Base-by-base conservation (phyloP, 2,797 vertebrate species). In the Pangasius sanitwongsei region DNA sequence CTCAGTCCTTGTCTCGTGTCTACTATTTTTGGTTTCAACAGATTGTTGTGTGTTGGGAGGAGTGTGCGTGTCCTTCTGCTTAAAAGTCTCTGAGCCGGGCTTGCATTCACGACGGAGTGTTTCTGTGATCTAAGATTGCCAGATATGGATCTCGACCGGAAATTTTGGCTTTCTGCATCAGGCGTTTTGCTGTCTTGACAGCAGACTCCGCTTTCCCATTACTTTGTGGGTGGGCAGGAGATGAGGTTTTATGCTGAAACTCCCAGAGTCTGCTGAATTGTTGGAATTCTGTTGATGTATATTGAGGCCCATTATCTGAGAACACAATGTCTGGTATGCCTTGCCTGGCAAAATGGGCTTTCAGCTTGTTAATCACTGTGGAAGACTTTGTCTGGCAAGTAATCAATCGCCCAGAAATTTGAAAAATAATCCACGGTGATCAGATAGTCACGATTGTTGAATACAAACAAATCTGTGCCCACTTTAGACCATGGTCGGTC, bases 251-350 rank as follows among this genome's bases (percentile, higher is more conserved):
- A 15, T 91, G 87, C 41, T 75, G 6, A 25, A 90, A 91, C 28
- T 89, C 89, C 88, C 81, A 90, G 16, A 2, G 74, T 50, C 74
- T 1, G 3, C 87, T 85, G 31, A 92, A 92, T n/a, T 28, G 34
- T n/a, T 84, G 55, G 53, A 90, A 91, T n/a, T 90, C 87, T 0
- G 87, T 41, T 0, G 78, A 89, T 2, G 70, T 31, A 28, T 78
- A 91, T 28, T 91, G 86, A n/a, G 86, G 83, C 18, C 87, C 83
- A 28, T 88, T 91, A 37, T 90, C 89, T 6, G 72, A 91, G 20
- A 90, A 34, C 23, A 63, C 48, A 37, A 28, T 87, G n/a, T 89
- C 48, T 6, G 85, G 83, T 6, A 91, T 88, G 15, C 86, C 90
- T 31, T 91, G 75, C 15, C 61, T 18, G 48, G 84, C n/a, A 61